phyloP scores from a whole-genome alignment of 1,140 invertebrate genomes.

The Trachymyrmex septentrionalis region DNA sequence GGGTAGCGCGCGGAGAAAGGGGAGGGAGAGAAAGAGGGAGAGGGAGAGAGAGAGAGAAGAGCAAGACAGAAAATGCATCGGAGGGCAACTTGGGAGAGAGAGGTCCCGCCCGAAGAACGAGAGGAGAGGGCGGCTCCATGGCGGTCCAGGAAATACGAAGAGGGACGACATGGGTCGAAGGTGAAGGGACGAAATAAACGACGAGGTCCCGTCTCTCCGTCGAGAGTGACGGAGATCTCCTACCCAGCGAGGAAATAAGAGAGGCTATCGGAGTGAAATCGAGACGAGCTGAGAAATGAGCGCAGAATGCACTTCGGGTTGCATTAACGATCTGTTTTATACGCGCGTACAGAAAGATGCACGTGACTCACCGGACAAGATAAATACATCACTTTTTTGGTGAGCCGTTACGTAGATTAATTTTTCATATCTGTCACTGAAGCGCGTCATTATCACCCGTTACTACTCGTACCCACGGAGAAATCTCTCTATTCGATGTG shows the following conservation, averaged over 20 bases:
- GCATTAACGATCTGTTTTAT: background rate
- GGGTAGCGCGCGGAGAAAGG: conserved; percentile 17
- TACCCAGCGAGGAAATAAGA: background rate
- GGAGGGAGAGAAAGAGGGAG: no score
- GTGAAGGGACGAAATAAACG: conserved; percentile 75
- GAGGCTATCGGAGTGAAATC: conserved; percentile 13
- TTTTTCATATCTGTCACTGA: background rate
- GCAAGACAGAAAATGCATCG: conserved; percentile 23
- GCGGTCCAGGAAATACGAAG: conserved; percentile 69
- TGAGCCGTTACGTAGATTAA: background rate
- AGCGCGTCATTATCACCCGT: background rate
- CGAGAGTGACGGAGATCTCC: conserved; percentile 40
- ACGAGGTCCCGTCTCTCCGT: conserved; percentile 66
- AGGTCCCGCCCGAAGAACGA: conserved; percentile 27
- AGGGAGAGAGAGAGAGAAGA: conserved; percentile 17
- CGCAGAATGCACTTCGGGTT: background rate
- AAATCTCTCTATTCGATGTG: background rate
- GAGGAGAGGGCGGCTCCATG: conserved; percentile 36
- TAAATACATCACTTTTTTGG: background rate
- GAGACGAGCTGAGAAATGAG: conserved; percentile 23
- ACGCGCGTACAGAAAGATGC: background rate
- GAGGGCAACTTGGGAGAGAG: conserved; percentile 47
- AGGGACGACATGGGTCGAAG: conserved; percentile 66
- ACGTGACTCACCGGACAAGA: background rate
- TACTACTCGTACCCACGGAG: background rate